These are phyloP conservation scores for Gymnopithys bicolor DNA, from an alignment of 2,797 vertebrate genomes.

Conservation along the genomic window DNA sequence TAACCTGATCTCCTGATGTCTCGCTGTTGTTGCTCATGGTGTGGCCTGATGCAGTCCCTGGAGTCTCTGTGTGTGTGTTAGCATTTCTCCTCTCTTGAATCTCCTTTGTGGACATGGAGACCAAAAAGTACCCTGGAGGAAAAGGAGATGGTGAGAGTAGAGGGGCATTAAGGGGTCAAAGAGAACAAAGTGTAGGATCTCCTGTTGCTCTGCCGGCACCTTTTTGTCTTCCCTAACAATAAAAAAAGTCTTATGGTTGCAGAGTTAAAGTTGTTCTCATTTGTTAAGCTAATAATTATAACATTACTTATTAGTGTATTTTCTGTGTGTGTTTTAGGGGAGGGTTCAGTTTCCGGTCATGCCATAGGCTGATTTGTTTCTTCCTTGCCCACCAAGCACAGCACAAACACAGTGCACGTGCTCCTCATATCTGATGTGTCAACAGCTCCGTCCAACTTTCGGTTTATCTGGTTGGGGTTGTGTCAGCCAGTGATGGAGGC, in stretches of 20 bases:
- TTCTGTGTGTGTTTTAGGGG: neutral
- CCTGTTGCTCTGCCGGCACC: neutral
- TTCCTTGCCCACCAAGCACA: neutral
- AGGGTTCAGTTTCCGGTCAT: neutral
- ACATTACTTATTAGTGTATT: neutral
- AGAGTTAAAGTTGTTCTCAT: neutral
- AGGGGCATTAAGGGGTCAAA: neutral
- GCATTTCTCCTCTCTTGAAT: neutral
- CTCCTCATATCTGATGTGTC: neutral
- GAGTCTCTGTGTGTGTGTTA: neutral
- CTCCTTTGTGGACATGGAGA: neutral
- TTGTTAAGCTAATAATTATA: neutral
- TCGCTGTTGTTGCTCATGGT: accelerated
- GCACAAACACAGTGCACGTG: accelerated
- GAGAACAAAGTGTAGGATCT: neutral
- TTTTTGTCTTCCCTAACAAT: neutral
- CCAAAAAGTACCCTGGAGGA: neutral
- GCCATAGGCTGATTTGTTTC: neutral
- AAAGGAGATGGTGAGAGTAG: neutral
- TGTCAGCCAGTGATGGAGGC: neutral
- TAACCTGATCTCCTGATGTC: neutral
- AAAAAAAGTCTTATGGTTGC: neutral
- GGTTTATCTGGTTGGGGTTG: neutral
- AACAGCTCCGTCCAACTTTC: neutral
- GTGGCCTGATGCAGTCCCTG: neutral